Evolutionary conservation across 2,888 invertebrate genomes (phyloP), one percentile per base, ranked within the genome.

Genomic region (Macaria liturata): DNA sequence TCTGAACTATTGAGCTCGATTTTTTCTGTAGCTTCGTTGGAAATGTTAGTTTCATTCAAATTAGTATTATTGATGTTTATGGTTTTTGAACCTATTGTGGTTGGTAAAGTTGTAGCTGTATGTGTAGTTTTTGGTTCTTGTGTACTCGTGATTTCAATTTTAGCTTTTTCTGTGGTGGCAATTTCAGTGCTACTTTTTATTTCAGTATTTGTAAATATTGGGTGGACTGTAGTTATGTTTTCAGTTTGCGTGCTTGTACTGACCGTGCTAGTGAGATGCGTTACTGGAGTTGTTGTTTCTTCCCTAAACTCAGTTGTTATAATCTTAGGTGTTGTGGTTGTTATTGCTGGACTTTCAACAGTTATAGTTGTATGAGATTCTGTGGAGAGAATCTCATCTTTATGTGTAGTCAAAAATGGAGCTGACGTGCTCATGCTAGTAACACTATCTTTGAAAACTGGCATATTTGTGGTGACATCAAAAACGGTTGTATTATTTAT

Each of bases 401-500:
- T 47, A 50, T 54, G 54, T 31, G 54, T 52, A 30, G 57, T 49
- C 3, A 50, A 39, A 4, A 54, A 49, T 32, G 58, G 59, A 32
- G 51, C 57, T n/a, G 67, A 52, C 32, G 60, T 49, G 9, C n/a
- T 42, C 6, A 46, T 54, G 46, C 57, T 67, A 8, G 59, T 64
- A 20, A 63, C 32, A 9, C 59, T 57, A n/a, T 78, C 76, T 47
- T 76, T 70, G 48, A 77, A 75, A 45, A 72, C 56, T 4, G 86
- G 84, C 45, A 74, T 61, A 71, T 78, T 80, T 3, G 90, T 88
- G 1, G 86, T 83, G 8, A 84, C 64, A 70, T 86, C 86, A 62
- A 82, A 76, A 45, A 75, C 70, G 9, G 71, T 74, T 6, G 77
- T 71, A 42, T 70, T 61, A 9, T 69, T 59, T 48, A 49, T 4